These are phyloP conservation scores for Aplocera efformata DNA, from an alignment of 2,888 invertebrate genomes.

Conservation along the genomic window DNA sequence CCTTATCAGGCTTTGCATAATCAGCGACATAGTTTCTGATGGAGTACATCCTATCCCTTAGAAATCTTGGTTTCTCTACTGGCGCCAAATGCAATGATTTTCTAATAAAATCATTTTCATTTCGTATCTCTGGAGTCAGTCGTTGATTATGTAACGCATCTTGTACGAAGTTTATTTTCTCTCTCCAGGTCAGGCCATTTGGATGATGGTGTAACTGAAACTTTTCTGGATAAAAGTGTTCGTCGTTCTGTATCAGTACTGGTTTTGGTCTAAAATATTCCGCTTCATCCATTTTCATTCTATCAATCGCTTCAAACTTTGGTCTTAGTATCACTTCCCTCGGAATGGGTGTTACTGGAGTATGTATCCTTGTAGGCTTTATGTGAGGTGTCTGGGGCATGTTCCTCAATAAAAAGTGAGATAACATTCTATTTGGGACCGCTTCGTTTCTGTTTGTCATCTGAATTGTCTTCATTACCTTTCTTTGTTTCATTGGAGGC, in stretches of 20 bases:
- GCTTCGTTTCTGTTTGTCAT: constrained; percentile 36
- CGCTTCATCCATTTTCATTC: background rate
- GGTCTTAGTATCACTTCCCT: constrained; percentile 37
- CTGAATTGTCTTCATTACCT: constrained; percentile 37
- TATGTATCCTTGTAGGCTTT: constrained; percentile 10
- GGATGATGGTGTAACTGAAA: constrained; percentile 28
- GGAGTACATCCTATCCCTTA: constrained; percentile 43
- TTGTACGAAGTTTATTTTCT: constrained; percentile 34
- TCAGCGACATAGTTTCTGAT: constrained; percentile 41
- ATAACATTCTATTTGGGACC: constrained; percentile 44
- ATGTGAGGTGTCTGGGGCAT: constrained; percentile 20
- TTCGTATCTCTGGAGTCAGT: constrained; percentile 6
- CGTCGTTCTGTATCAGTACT: constrained; percentile 30
- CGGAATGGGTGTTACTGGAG: constrained; percentile 18
- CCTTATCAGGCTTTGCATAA: constrained; percentile 19
- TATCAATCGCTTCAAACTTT: constrained; percentile 34
- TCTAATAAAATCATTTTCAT: constrained; percentile 26
- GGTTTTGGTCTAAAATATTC: constrained; percentile 33
- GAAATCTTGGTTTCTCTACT: constrained; percentile 34
- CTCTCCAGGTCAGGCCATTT: constrained; percentile 32
- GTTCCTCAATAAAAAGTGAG: constrained; percentile 10
- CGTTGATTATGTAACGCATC: constrained; percentile 23
- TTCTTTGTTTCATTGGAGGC: constrained; percentile 30
- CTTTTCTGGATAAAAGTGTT: constrained; percentile 34
- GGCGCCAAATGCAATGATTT: constrained; percentile 28